Base-by-base conservation (phyloP, 1,140 invertebrate genomes). In the Schlechtendalia chinensis region DNA sequence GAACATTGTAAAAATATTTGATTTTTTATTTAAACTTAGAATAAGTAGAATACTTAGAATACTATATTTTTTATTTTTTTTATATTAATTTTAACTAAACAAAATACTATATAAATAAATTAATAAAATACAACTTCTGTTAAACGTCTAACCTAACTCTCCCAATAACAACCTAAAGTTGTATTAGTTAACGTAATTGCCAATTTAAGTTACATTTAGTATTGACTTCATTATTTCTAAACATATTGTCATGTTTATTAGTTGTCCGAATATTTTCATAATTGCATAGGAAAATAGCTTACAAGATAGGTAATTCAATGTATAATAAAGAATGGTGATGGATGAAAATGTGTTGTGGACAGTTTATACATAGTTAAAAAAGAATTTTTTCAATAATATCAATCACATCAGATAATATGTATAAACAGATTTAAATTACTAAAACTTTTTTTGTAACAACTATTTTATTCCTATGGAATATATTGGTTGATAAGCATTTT, bases 171-270 rank as follows among this genome's bases (percentile, higher is more conserved):
- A 54, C 39, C 22, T n/a, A 47, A n/a, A n/a, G 22, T 5, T 24
- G 5, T 45, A 47, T 67, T 65, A 14, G 11, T 65, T 45, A 45
- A 47, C n/a, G n/a, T 79, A 22, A 53, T 77, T 39, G 39, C 59
- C 69, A 32, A 67, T 54, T 71, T 71, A 50, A 47, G 3, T 61
- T 79, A 39, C 79, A 32, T 47, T 80, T 59, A 24, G 39, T 24
- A 27, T 39, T 39, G 32, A 39, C 32, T 39, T 39, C 32, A 39
- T 39, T 39, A 81, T 47, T 69, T 50, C 19, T 24, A 50, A 69
- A 65, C n/a, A 19, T 45, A 47, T n/a, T 11, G 59, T 19, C 27
- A 81, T n/a, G n/a, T n/a, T n/a, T n/a, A 47, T 56, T 54, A 82
- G 47, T 17, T 19, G 24, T 69, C 10, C 39, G 16, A 24, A n/a